Conservation (phyloP, 2,113 vertebrate genomes). For the Tragelaphus buxtoni region DNA sequence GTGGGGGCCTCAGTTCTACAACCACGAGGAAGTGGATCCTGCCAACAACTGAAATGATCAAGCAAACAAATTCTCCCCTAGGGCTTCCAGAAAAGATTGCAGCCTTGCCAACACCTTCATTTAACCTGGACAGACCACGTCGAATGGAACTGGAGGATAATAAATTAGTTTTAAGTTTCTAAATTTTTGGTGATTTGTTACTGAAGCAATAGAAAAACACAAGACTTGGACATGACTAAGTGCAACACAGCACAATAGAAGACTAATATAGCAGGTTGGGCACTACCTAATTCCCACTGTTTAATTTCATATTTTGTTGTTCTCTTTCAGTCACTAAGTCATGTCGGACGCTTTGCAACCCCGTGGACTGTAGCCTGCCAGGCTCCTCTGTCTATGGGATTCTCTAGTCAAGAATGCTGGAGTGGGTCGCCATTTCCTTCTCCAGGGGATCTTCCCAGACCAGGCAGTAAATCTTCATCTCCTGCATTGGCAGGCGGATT, state of each 20-base stretch:
- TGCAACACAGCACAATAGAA: background rate
- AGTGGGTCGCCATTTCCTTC: background rate
- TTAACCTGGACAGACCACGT: background rate
- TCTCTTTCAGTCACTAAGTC: background rate
- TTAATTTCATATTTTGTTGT: background rate
- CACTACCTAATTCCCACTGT: background rate
- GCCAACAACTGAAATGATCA: background rate
- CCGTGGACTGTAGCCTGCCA: background rate
- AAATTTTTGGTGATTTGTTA: background rate
- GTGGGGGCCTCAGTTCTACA: background rate
- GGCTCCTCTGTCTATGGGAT: background rate
- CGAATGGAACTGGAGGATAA: background rate
- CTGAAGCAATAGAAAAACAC: background rate
- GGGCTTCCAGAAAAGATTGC: background rate
- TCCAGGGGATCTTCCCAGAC: background rate
- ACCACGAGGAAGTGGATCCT: background rate
- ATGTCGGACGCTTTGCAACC: background rate
- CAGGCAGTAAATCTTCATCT: background rate
- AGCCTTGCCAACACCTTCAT: background rate
- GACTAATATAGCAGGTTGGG: background rate
- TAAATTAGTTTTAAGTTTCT: background rate
- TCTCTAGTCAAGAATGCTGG: background rate
- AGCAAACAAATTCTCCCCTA: background rate
- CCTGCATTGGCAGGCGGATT: background rate
- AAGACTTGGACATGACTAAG: background rate